Percentiles rank a stretch among this genome's conserved stretches.
These are phyloP conservation scores for Sycophila texana DNA, from an alignment of 2,888 invertebrate species.

Conservation along the genomic window DNA sequence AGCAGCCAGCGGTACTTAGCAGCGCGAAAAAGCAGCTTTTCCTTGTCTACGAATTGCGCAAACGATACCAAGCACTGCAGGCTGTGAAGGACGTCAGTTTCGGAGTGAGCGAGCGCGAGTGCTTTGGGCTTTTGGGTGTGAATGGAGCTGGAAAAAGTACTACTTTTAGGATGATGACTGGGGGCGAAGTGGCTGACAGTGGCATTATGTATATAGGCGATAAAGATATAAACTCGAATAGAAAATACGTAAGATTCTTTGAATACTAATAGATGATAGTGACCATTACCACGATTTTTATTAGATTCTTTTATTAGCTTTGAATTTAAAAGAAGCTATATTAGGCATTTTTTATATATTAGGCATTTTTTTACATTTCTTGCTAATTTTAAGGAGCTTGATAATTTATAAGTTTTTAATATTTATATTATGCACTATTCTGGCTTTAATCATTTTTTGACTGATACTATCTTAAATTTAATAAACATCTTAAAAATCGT, in stretches of 20 bases:
- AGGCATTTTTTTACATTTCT: no score
- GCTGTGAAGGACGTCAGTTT: constrained; percentile 87
- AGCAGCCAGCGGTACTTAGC: not conserved
- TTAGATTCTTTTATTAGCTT: no score
- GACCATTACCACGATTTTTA: no score
- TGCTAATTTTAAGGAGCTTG: no score
- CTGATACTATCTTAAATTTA: no score
- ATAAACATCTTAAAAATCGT: no score
- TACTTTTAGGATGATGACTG: constrained; percentile 94
- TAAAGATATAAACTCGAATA: constrained; percentile 62
- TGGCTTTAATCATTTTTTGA: no score
- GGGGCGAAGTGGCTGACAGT: constrained; percentile 80
- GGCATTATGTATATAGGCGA: constrained; percentile 68
- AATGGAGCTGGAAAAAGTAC: constrained; percentile 93
- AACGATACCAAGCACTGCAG: constrained; percentile 84
- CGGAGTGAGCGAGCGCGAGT: constrained; percentile 84
- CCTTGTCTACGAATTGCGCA: constrained; percentile 81
- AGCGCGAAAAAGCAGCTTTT: constrained; percentile 63
- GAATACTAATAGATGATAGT: no score
- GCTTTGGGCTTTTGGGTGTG: constrained; percentile 89
- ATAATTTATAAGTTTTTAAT: no score
- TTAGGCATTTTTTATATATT: no score
- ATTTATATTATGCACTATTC: no score
- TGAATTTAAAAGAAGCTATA: no score
- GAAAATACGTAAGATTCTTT: constrained; percentile 61